These are phyloP conservation scores for Hetaerina titia DNA, from an alignment of 2,888 invertebrate species.

Conservation along the genomic window DNA sequence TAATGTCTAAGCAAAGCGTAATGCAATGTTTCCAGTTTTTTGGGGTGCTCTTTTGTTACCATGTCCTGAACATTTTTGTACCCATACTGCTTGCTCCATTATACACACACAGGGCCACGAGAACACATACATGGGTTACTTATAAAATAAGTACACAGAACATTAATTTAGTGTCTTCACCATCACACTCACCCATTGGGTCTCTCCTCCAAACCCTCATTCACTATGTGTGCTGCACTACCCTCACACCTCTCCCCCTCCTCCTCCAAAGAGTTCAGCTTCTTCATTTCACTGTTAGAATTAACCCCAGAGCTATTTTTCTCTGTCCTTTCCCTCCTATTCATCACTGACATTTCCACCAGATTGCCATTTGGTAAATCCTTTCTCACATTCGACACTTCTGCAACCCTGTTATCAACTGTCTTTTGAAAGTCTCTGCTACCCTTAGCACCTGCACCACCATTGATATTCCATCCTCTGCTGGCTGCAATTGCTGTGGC, in stretches of 20 bases:
- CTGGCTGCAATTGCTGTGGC: conserved; percentile 37
- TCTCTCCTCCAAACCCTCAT: neutral
- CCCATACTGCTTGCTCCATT: no score
- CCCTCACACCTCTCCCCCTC: neutral
- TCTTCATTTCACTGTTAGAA: conserved; percentile 2
- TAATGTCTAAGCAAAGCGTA: no score
- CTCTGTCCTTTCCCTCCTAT: conserved; percentile 4
- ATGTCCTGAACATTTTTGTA: no score
- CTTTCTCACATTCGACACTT: neutral
- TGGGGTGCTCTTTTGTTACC: no score
- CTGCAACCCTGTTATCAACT: neutral
- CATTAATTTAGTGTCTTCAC: neutral
- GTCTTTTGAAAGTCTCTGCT: neutral
- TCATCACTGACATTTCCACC: neutral
- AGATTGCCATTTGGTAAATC: neutral
- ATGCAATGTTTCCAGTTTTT: no score
- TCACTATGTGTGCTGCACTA: neutral
- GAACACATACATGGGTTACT: no score
- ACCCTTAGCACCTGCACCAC: neutral
- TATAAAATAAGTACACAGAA: neutral
- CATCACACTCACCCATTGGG: conserved; percentile 5
- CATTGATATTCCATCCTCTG: conserved; percentile 37
- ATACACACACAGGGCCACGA: no score
- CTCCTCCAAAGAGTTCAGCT: neutral
- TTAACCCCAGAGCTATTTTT: neutral